A percentile compares a stretch with the other conserved stretches of the same genome.
phyloP scores from a whole-genome alignment of 2,888 invertebrate genomes.

The Plagiodera versicolora region DNA sequence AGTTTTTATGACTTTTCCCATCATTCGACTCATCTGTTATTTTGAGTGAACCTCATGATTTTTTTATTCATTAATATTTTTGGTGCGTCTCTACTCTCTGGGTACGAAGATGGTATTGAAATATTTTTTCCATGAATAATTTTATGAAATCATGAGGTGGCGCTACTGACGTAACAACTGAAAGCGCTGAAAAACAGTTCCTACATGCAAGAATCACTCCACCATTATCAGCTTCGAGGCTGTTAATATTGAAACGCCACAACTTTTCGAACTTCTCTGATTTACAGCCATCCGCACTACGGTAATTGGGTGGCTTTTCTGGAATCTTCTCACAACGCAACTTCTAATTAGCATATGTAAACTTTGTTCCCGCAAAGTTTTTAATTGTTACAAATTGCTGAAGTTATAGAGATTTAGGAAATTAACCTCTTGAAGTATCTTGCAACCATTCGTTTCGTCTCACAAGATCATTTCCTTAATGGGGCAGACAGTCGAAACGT shows the following conservation, averaged over 20 bases:
- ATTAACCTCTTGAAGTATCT: conserved; percentile 36
- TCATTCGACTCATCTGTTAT: too few species aligned
- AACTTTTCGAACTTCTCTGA: conserved; percentile 44
- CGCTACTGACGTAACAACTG: not conserved
- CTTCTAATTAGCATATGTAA: conserved; percentile 56
- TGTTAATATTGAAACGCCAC: conserved; percentile 25
- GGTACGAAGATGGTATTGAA: too few species aligned
- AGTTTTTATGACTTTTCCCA: too few species aligned
- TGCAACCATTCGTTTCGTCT: conserved; percentile 28
- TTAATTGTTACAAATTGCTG: conserved; percentile 52
- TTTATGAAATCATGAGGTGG: not conserved
- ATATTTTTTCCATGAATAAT: too few species aligned
- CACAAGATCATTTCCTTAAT: conserved; percentile 31
- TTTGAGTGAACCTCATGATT: too few species aligned
- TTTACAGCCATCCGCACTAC: conserved; percentile 49
- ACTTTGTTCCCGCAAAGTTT: conserved; percentile 52
- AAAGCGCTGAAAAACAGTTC: not conserved
- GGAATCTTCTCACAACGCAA: conserved; percentile 52
- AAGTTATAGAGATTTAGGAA: conserved; percentile 45
- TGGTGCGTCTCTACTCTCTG: too few species aligned
- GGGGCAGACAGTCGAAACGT: conserved; percentile 13
- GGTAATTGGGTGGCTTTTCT: conserved; percentile 52
- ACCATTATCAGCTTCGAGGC: conserved; percentile 8
- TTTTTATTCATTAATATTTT: too few species aligned
- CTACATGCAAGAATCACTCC: not conserved